phyloP scores from a whole-genome alignment of 2,888 invertebrate genomes.

The Eilema depressum region DNA sequence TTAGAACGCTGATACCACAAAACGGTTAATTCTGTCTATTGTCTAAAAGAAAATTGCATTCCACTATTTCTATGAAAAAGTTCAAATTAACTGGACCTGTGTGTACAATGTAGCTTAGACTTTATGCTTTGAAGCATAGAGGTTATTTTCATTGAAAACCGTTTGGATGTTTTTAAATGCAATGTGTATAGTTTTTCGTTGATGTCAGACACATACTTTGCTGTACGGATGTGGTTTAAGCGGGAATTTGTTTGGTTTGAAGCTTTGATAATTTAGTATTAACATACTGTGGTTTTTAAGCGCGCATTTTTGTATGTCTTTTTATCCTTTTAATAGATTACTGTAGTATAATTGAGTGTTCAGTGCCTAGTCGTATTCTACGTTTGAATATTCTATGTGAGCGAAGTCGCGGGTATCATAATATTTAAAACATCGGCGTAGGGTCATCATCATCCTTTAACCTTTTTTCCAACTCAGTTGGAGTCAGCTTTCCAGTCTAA shows the following conservation, averaged over 20 bases:
- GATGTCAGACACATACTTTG: slow-evolving; percentile 28
- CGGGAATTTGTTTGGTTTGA: slow-evolving; percentile 22
- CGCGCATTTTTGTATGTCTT: not conserved
- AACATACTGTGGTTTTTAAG: slow-evolving; percentile 10
- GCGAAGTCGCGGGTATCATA: too few relatives aligned
- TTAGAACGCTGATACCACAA: slow-evolving; percentile 52
- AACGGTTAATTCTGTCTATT: slow-evolving; percentile 63
- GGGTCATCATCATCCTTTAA: too few relatives aligned
- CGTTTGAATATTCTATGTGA: too few relatives aligned
- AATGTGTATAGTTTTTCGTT: slow-evolving; percentile 36
- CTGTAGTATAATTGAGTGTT: not conserved
- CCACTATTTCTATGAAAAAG: slow-evolving; percentile 54
- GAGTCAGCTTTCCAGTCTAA: too few relatives aligned
- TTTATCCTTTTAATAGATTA: not conserved
- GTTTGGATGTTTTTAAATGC: slow-evolving; percentile 30
- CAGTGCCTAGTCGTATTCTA: too few relatives aligned
- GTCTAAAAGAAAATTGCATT: slow-evolving; percentile 63
- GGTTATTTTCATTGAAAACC: slow-evolving; percentile 23
- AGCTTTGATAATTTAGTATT: slow-evolving; percentile 36
- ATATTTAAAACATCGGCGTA: too few relatives aligned
- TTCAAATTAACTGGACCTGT: slow-evolving; percentile 31
- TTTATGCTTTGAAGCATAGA: slow-evolving; percentile 34
- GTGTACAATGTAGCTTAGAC: slow-evolving; percentile 38
- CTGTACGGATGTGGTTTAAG: slow-evolving; percentile 12
- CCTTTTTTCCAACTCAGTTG: too few relatives aligned